Percentiles rank a stretch among this genome's conserved stretches.
Conservation (phyloP, 2,797 vertebrate species). For the Gambelia wislizenii region DNA sequence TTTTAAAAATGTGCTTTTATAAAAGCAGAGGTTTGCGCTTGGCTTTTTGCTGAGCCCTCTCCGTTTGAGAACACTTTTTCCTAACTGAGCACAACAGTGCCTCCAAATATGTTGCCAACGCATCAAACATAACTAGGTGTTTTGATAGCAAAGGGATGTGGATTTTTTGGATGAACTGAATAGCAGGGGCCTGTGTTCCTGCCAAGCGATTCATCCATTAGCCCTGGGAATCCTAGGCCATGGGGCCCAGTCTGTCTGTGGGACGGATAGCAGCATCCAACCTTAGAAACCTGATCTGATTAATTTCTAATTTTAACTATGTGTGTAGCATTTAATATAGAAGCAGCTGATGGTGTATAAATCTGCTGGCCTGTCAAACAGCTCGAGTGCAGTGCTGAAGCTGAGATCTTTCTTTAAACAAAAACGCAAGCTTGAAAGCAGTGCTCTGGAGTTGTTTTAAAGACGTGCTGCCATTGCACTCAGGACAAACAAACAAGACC, state of each 20-base stretch:
- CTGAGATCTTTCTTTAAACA: slow-evolving; percentile 69
- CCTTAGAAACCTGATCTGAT: slow-evolving; percentile 68
- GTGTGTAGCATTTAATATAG: slow-evolving; percentile 74
- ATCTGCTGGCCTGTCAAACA: slow-evolving; percentile 61
- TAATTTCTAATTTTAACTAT: slow-evolving; percentile 79
- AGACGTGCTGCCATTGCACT: slow-evolving; percentile 47
- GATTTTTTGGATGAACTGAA: slow-evolving; percentile 22
- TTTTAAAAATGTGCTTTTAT: not conserved
- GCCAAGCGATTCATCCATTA: not conserved
- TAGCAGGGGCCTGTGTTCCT: not conserved
- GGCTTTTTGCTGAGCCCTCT: not conserved
- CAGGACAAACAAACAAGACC: slow-evolving; percentile 27
- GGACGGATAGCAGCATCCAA: slow-evolving; percentile 41
- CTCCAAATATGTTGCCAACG: slow-evolving; percentile 12
- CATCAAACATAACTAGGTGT: slow-evolving; percentile 8
- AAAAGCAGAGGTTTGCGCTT: not conserved
- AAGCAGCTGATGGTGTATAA: slow-evolving; percentile 79
- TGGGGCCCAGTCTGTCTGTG: slow-evolving; percentile 32
- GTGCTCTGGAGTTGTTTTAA: slow-evolving; percentile 42
- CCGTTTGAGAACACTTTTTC: not conserved
- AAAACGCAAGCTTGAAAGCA: slow-evolving; percentile 63
- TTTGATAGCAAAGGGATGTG: not conserved
- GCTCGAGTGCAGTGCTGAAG: slow-evolving; percentile 55
- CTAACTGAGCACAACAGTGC: not conserved
- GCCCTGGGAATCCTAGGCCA: slow-evolving; percentile 44